These are phyloP conservation scores for Seriola quinqueradiata DNA, from an alignment of 2,113 vertebrate species.

Conservation along the genomic window DNA sequence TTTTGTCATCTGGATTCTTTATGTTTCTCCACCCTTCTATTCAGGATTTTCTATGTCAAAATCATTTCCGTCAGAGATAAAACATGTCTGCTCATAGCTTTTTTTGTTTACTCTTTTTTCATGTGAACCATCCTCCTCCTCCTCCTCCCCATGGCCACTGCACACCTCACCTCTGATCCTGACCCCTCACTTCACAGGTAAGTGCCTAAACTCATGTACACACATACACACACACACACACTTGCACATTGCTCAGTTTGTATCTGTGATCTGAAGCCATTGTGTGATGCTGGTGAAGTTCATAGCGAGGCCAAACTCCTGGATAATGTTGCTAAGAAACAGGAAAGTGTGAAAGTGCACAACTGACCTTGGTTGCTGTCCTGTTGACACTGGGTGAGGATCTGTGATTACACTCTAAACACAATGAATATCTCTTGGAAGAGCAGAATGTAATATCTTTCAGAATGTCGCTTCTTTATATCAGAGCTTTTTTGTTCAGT, in stretches of 20 bases:
- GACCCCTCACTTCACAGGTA: constrained; percentile 67
- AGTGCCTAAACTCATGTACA: constrained; percentile 58
- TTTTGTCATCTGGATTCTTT: background rate
- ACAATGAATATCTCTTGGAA: constrained; percentile 28
- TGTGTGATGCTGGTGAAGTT: constrained; percentile 42
- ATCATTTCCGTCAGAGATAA: background rate
- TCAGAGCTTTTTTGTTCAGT: constrained; percentile 14
- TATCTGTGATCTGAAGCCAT: constrained; percentile 46
- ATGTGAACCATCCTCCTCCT: constrained; percentile 51
- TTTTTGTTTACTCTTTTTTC: constrained; percentile 53
- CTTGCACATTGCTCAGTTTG: constrained; percentile 53
- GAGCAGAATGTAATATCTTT: constrained; percentile 27
- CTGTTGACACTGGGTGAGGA: constrained; percentile 67
- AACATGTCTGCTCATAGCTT: constrained; percentile 7
- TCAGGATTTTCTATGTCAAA: background rate
- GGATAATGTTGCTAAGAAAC: constrained; percentile 83
- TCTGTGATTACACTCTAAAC: constrained; percentile 67
- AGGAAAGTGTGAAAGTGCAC: constrained; percentile 67
- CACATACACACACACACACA: constrained; percentile 23
- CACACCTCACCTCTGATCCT: constrained; percentile 35
- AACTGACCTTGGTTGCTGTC: constrained; percentile 71
- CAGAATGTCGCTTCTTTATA: constrained; percentile 21
- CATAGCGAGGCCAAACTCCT: constrained; percentile 46
- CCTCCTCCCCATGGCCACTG: constrained; percentile 25
- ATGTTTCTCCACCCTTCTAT: background rate